phyloP scores from a whole-genome alignment of 2,888 invertebrate species.

The Tricholauxania praeusta region DNA sequence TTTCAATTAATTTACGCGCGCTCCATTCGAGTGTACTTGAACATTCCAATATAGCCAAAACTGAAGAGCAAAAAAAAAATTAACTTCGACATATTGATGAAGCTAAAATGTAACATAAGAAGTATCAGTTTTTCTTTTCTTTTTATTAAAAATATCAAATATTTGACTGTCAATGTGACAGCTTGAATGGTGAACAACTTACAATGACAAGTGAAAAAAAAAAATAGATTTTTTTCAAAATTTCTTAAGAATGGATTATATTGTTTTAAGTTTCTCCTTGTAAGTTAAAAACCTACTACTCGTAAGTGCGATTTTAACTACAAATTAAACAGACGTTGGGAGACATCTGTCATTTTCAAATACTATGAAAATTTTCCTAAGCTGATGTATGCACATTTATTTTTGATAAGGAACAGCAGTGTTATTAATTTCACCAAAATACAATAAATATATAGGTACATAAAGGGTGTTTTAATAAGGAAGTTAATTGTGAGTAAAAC shows the following conservation, averaged over 20 bases:
- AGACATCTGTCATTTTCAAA: conserved; percentile 10
- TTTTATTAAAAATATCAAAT: background rate
- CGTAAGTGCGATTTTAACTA: too few species aligned
- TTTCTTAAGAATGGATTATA: conserved; percentile 31
- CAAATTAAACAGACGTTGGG: background rate
- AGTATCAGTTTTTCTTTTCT: conserved; percentile 40
- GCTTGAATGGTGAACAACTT: background rate
- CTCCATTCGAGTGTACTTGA: conserved; percentile 61
- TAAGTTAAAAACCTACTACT: too few species aligned
- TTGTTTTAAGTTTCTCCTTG: background rate
- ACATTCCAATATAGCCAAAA: conserved; percentile 33
- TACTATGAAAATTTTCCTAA: background rate
- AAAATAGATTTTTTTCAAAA: background rate
- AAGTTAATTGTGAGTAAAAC: too few species aligned
- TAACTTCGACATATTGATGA: conserved; percentile 46
- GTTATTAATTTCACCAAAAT: too few species aligned
- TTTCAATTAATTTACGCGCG: conserved; percentile 63
- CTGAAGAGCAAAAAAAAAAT: conserved; percentile 42
- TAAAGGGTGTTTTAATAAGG: too few species aligned
- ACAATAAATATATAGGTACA: too few species aligned
- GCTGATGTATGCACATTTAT: background rate
- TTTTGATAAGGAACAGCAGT: background rate
- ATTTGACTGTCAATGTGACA: conserved; percentile 27
- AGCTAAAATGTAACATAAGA: conserved; percentile 60
- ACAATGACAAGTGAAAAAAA: conserved; percentile 1